Evolutionary conservation across 1,140 invertebrate species (phyloP), one percentile per base, ranked within the genome.

Genomic region (Drosophila carrolli): DNA sequence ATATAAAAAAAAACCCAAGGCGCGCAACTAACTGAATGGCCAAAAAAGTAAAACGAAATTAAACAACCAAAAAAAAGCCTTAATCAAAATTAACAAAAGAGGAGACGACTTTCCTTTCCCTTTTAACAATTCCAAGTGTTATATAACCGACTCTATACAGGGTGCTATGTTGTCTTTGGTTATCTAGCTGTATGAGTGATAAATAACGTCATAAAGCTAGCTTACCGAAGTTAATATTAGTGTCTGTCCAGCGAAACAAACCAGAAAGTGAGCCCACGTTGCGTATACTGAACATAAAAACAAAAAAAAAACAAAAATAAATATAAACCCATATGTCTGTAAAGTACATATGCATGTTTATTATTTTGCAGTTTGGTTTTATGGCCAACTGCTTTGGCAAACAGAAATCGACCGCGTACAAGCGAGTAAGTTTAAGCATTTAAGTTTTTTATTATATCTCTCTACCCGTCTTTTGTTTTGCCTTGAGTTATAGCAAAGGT

Each of bases 101-200:
- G 32, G 40, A 57, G 56, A 38, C 38, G 14, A 19, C 66, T 71
- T 72, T 50, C 53, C 63, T 32, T 71, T 71, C 47, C 50, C 65
- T 57, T 70, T 70, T 35, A 58, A 35, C 53, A 37, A 41, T 35
- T 8, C 27, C n/a, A 35, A 48, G 58, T 50, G 50, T 78, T 53
- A 56, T 29, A 16, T 29, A 47, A 51, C 43, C 44, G 19, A 41
- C 43, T 47, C 8, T 11, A 72, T 74, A 65, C 65, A 81, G 74
- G 83, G 91, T 89, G 88, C 85, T 92, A 92, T 90, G 90, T 92
- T 92, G 78, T 92, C 91, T 92, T 92, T 92, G 91, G 91, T 92
- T 92, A 92, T 92, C 91, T 92, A 92, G 91, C 91, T 92, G 91
- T 92, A 92, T 92, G 91, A 92, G 91, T 92, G 89, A 91, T 89